Conservation (phyloP, 1,140 invertebrate species). For the Pogonognathellus flavescens region DNA sequence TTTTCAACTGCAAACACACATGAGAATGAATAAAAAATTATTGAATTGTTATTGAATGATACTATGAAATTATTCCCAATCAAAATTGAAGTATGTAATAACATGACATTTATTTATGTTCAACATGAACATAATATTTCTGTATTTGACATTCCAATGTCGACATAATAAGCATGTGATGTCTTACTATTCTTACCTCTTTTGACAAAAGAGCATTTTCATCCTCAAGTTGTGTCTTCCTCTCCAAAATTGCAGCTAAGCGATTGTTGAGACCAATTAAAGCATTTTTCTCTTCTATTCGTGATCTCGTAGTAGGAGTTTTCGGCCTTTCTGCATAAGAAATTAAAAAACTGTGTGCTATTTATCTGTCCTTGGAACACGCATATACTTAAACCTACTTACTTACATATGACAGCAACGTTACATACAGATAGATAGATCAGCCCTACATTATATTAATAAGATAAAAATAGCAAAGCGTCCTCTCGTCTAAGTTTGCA, state of each 20-base stretch:
- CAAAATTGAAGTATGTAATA: no score
- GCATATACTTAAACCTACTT: no score
- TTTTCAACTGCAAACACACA: conserved; percentile 53
- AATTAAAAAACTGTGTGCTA: conserved; percentile 13
- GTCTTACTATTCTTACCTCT: conserved; percentile 55
- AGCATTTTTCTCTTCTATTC: conserved; percentile 65
- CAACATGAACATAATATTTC: not conserved
- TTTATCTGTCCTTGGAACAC: no score
- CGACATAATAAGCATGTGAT: no score
- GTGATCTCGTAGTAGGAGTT: conserved; percentile 59
- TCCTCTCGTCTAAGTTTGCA: no score
- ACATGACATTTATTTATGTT: no score
- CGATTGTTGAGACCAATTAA: conserved; percentile 63
- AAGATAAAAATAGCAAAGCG: no score
- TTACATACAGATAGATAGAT: no score
- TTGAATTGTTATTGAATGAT: no score
- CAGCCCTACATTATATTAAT: no score
- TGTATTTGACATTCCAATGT: not conserved
- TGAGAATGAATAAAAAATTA: not conserved
- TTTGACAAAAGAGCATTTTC: conserved; percentile 60
- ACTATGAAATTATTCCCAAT: no score
- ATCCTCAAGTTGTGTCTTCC: conserved; percentile 59
- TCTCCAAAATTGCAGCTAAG: conserved; percentile 60
- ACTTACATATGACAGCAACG: no score
- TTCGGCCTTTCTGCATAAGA: conserved; percentile 59